phyloP scores from a whole-genome alignment of 2,113 vertebrate genomes.

The Junco hyemalis region DNA sequence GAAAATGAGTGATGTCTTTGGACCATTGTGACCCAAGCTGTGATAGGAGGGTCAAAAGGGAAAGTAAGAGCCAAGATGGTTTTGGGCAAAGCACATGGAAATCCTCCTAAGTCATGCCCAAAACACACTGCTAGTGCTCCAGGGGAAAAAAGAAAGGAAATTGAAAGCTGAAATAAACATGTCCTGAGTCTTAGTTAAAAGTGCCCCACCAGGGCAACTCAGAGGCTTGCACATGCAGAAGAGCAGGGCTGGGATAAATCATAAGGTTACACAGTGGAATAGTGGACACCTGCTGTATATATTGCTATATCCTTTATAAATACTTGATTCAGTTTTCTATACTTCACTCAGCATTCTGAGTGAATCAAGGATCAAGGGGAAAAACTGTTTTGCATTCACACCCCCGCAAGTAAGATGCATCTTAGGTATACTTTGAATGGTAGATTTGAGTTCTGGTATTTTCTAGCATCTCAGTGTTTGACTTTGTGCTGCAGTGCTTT shows the following conservation, averaged over 20 bases:
- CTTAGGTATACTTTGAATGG: neutral
- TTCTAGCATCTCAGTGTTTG: neutral
- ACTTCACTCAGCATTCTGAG: neutral
- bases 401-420: neutral
- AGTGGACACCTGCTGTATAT: neutral
- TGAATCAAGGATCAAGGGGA: neutral
- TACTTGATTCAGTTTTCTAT: neutral
- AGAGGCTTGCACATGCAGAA: neutral
- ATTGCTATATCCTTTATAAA: neutral
- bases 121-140: neutral
- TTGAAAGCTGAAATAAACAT: neutral
- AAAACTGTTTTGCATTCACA: neutral
- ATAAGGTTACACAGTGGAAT: neutral
- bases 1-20: accelerated
- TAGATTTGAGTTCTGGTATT: neutral
- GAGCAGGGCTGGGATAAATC: neutral
- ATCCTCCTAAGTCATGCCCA: neutral
- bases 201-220: neutral
- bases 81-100: neutral
- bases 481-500: neutral
- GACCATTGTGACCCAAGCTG: neutral
- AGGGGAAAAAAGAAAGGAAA: neutral
- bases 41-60: neutral
- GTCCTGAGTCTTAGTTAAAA: neutral
- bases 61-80: neutral